These are phyloP conservation scores for Numida meleagris DNA, from an alignment of 2,113 vertebrate genomes.

Conservation along the genomic window DNA sequence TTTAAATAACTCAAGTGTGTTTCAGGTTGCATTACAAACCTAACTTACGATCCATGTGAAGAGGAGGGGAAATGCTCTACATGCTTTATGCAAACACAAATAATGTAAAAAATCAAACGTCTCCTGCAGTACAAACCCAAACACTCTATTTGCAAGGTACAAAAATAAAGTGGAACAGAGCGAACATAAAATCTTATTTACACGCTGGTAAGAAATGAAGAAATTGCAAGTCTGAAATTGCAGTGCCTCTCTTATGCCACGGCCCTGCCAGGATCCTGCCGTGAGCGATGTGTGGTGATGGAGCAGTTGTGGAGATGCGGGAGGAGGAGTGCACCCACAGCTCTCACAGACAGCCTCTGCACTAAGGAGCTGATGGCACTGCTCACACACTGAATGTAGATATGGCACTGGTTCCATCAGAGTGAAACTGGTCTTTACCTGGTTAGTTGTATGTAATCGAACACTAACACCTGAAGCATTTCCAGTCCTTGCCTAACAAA, in stretches of 20 bases:
- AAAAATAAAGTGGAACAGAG: neutral
- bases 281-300: neutral
- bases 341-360: accelerated
- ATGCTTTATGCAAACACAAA: neutral
- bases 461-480: neutral
- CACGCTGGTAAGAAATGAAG: neutral
- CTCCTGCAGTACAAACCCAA: neutral
- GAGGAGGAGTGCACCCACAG: neutral
- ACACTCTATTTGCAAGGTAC: neutral
- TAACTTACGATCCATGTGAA: neutral
- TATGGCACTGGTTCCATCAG: accelerated
- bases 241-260: neutral
- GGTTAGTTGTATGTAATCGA: neutral
- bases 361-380: neutral
- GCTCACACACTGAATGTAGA: neutral
- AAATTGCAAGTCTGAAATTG: neutral
- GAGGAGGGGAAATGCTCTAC: neutral
- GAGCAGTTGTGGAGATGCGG: neutral
- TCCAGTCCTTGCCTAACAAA: neutral
- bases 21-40: neutral
- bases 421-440: neutral
- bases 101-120: neutral
- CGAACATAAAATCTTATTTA: neutral
- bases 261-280: neutral
- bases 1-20: neutral